These are phyloP conservation scores for Hydropotes inermis DNA, from an alignment of 2,113 vertebrate genomes.

Conservation along the genomic window DNA sequence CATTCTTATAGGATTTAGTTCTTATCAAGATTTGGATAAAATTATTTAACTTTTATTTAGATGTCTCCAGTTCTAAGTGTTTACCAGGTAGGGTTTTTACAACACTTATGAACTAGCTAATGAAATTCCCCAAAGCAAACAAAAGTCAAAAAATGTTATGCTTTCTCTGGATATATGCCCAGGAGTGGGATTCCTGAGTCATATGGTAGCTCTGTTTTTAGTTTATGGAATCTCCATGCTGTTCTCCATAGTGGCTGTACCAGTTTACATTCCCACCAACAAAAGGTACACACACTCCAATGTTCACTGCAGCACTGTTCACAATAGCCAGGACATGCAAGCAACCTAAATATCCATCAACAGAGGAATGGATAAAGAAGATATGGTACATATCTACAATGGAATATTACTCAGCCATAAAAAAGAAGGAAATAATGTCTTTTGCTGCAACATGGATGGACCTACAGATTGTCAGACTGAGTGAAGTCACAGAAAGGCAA, in stretches of 20 bases:
- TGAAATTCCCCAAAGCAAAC: constrained; percentile 59
- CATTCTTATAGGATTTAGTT: constrained; percentile 18
- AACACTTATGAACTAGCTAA: constrained; percentile 47
- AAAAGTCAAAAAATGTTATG: constrained; percentile 5
- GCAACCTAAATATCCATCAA: not conserved
- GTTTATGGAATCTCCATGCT: not conserved
- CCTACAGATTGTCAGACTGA: not conserved
- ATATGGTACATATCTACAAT: not conserved
- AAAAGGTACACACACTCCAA: not conserved
- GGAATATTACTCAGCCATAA: not conserved
- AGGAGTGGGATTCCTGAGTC: not conserved
- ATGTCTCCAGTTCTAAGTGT: constrained; percentile 34
- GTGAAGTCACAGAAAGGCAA: not conserved
- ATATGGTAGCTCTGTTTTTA: not conserved
- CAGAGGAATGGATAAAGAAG: not conserved
- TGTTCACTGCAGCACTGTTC: not conserved
- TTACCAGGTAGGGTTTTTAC: not conserved
- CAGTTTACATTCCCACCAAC: not conserved
- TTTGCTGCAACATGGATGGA: not conserved
- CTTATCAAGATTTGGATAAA: constrained; percentile 46
- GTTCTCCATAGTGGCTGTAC: not conserved
- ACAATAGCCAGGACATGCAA: not conserved
- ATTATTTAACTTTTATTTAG: constrained; percentile 54
- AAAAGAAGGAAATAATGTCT: not conserved
- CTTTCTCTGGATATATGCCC: not conserved